Conservation (phyloP, 2,113 vertebrate species). For the Anhinga anhinga region DNA sequence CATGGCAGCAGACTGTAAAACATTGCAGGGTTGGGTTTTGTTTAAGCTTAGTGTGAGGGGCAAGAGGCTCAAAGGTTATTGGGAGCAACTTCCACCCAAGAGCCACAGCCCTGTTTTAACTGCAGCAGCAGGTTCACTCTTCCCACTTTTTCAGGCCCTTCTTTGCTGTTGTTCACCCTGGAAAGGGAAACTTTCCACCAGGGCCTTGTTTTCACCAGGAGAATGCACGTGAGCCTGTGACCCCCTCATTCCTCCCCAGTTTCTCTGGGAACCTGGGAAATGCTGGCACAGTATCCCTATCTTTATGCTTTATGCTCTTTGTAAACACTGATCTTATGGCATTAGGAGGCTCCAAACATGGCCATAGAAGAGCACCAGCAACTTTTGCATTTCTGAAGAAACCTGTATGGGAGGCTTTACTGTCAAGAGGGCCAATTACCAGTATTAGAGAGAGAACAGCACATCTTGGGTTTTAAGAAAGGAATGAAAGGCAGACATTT, state of each 20-base stretch:
- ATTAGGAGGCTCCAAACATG: not conserved
- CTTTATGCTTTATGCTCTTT: not conserved
- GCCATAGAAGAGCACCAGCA: not conserved
- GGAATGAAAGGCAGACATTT: not conserved
- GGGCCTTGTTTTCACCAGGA: not conserved
- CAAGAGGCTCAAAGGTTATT: not conserved
- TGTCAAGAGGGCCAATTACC: not conserved
- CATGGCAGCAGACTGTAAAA: not conserved
- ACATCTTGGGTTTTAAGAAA: not conserved
- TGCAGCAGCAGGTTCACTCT: not conserved
- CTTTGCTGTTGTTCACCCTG: not conserved
- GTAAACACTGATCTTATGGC: not conserved
- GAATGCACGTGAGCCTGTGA: fast-evolving
- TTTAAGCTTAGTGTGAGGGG: not conserved
- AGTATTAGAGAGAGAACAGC: not conserved
- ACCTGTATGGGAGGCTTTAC: not conserved
- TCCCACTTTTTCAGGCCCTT: not conserved
- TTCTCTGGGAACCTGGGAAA: not conserved
- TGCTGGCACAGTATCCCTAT: not conserved
- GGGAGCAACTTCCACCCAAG: not conserved
- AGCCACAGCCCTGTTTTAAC: not conserved
- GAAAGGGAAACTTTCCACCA: not conserved
- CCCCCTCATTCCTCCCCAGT: not conserved
- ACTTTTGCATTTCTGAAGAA: not conserved
- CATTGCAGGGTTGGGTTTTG: not conserved